Percentiles rank a stretch among this genome's conserved stretches.
These are phyloP conservation scores for Conomelus anceps DNA, from an alignment of 2,888 invertebrate species.

Conservation along the genomic window DNA sequence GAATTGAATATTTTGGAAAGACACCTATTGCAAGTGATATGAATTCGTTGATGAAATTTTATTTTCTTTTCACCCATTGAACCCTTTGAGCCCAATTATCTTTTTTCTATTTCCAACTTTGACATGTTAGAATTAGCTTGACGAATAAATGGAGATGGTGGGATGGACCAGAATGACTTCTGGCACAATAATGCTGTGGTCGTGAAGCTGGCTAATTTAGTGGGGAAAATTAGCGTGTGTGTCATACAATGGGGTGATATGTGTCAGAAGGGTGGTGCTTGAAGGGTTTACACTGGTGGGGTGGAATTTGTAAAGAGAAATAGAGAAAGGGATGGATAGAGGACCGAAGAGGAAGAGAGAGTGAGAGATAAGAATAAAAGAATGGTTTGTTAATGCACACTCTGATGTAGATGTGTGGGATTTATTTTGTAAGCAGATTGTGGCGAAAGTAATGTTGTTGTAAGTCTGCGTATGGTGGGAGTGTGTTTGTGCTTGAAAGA, in stretches of 20 bases:
- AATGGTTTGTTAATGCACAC: neutral
- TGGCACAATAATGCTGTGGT: neutral
- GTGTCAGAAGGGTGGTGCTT: neutral
- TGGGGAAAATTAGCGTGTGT: neutral
- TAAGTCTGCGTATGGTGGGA: neutral
- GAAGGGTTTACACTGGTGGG: neutral
- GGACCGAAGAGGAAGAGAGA: neutral
- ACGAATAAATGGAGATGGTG: too few relatives aligned
- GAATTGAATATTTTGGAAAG: too few relatives aligned
- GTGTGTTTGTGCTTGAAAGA: neutral
- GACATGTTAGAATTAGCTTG: neutral
- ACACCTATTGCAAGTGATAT: too few relatives aligned
- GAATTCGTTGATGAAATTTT: neutral
- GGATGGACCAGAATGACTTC: neutral
- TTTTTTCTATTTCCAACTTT: neutral
- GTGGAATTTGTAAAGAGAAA: neutral
- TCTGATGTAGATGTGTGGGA: neutral
- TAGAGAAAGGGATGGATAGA: too few relatives aligned
- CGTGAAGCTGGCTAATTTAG: neutral
- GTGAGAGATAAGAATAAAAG: too few relatives aligned
- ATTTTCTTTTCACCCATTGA: too few relatives aligned
- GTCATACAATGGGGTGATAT: neutral
- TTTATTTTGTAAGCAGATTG: neutral
- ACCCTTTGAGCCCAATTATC: neutral
- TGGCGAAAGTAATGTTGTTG: neutral